Evolutionary conservation across 2,888 invertebrate species (phyloP).

Genomic region (Myopa testacea): DNA sequence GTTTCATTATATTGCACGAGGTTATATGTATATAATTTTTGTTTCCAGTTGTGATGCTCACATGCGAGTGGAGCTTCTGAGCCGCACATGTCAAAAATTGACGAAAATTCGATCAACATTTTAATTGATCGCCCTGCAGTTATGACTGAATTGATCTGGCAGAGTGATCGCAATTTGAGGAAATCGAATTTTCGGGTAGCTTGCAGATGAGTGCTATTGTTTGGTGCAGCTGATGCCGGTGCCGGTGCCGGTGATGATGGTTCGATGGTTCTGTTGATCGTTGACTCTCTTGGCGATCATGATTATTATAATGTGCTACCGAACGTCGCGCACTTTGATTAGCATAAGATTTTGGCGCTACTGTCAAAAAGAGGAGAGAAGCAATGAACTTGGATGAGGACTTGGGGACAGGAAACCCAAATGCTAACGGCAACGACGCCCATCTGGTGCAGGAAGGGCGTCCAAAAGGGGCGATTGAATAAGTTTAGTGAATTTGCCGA

Average conservation of each 20-base stretch:
- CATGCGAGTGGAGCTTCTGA: conserved; percentile 9
- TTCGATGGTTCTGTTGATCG: conserved; percentile 32
- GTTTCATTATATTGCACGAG: conserved; percentile 41
- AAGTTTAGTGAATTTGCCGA: too few species aligned
- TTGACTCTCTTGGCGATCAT: conserved; percentile 54
- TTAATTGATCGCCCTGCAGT: conserved; percentile 69
- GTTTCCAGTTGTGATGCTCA: conserved; percentile 12
- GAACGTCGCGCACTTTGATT: conserved; percentile 31
- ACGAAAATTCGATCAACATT: conserved; percentile 70
- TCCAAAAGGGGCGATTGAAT: background rate
- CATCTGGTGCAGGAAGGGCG: background rate
- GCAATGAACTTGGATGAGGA: background rate
- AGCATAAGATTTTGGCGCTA: conserved; percentile 46
- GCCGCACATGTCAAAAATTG: conserved; percentile 66
- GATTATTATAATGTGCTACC: conserved; percentile 61
- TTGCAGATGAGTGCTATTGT: background rate
- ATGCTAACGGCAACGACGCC: conserved; percentile 24
- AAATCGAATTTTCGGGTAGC: conserved; percentile 12
- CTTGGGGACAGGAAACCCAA: conserved; percentile 35
- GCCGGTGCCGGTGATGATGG: background rate
- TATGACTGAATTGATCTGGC: conserved; percentile 66
- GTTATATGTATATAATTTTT: conserved; percentile 37
- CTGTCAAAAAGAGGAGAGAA: conserved; percentile 36
- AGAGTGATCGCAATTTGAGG: conserved; percentile 31
- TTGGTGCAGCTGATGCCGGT: conserved; percentile 37